phyloP scores from a whole-genome alignment of 1,140 invertebrate genomes.

The Rhizoglyphus robini region DNA sequence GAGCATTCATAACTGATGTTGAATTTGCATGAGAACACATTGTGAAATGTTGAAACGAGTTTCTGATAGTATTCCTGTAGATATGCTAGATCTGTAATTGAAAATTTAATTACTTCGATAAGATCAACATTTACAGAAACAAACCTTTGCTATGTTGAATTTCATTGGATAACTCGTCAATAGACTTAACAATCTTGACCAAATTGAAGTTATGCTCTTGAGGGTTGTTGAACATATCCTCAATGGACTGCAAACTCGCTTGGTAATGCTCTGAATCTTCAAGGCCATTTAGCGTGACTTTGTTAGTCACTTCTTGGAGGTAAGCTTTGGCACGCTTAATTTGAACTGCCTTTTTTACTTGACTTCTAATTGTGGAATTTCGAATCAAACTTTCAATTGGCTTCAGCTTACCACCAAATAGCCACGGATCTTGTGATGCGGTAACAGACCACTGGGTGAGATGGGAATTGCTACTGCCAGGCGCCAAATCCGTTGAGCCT shows the following conservation, averaged over 20 bases:
- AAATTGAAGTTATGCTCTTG: not conserved
- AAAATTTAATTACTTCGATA: no score
- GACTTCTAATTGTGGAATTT: not conserved
- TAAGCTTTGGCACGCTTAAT: not conserved
- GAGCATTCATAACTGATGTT: no score
- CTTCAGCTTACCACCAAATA: not conserved
- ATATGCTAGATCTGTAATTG: no score
- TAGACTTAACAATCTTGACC: not conserved
- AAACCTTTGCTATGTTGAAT: no score
- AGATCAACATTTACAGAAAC: no score
- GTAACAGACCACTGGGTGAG: not conserved
- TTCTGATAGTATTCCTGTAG: no score
- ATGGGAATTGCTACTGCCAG: not conserved
- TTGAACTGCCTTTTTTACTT: not conserved
- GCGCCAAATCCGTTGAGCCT: not conserved
- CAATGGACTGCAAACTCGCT: not conserved
- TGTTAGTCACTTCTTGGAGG: not conserved
- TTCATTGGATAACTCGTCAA: not conserved
- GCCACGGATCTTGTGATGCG: not conserved
- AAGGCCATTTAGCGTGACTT: not conserved
- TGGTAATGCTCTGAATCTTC: no score
- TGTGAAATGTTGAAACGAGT: no score
- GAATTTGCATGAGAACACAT: no score
- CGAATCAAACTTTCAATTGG: conserved; percentile 3
- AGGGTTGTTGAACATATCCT: not conserved